Evolutionary conservation across 2,797 vertebrate genomes (phyloP).

Genomic region (Poeciliopsis paucimaculata): DNA sequence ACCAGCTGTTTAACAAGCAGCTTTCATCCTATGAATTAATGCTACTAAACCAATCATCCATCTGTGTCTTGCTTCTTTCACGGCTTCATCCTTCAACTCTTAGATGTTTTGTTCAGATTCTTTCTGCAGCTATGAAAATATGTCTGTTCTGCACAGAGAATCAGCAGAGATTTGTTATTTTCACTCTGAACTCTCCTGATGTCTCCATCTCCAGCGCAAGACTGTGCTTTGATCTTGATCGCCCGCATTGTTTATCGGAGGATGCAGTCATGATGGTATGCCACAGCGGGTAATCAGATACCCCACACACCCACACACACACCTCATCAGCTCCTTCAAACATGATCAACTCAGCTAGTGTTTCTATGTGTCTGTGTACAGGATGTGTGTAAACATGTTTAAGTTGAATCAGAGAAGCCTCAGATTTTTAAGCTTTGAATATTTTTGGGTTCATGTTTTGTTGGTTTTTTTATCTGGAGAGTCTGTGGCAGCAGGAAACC

Average conservation of each 20-base stretch:
- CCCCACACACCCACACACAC: conserved; percentile 39
- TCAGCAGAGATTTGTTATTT: conserved; percentile 3
- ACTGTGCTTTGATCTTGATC: conserved; percentile 52
- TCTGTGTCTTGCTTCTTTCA: conserved; percentile 27
- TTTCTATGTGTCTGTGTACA: background rate
- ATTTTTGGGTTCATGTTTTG: conserved; percentile 1
- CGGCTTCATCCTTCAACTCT: background rate
- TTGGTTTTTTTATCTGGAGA: background rate
- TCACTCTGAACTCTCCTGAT: background rate
- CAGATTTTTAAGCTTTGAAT: background rate
- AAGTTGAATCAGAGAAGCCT: conserved; percentile 1
- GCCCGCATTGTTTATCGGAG: conserved; percentile 58
- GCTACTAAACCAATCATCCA: conserved; percentile 92
- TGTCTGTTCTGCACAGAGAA: background rate
- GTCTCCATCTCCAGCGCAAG: background rate
- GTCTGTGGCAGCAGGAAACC: conserved; percentile 2
- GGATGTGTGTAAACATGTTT: conserved; percentile 11
- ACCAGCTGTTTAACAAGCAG: conserved; percentile 94
- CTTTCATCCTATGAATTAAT: conserved; percentile 89
- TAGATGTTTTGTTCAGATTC: background rate
- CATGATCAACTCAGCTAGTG: conserved; percentile 31
- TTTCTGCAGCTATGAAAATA: background rate
- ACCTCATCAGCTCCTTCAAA: conserved; percentile 57
- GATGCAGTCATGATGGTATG: conserved; percentile 54
- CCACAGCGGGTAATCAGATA: conserved; percentile 64